Evolutionary conservation across 2,113 vertebrate genomes (phyloP).

Genomic region (Chrysochloris asiatica): DNA sequence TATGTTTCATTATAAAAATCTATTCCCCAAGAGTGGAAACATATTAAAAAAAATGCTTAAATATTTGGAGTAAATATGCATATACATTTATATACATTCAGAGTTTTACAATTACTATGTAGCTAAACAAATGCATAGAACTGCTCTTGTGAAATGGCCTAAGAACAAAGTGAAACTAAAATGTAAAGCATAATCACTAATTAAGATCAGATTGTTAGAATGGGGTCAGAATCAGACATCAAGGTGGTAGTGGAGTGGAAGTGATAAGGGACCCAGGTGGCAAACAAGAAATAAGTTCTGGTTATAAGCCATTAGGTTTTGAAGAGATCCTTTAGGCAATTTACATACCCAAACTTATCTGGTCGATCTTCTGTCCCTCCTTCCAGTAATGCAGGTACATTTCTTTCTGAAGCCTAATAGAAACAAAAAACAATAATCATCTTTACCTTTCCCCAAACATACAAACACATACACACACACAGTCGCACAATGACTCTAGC

Average conservation of each 20-base stretch:
- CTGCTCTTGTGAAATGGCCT: not conserved
- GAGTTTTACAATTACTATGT: not conserved
- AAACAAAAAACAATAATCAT: not conserved
- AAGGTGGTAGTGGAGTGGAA: not conserved
- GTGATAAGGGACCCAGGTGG: too few species aligned
- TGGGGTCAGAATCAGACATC: not conserved
- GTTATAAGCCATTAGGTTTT: not conserved
- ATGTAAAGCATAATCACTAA: not conserved
- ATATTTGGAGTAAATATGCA: not conserved
- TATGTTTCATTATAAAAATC: not conserved
- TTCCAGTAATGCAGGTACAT: not conserved
- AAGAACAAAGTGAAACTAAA: not conserved
- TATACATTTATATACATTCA: not conserved
- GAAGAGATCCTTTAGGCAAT: not conserved
- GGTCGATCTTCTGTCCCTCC: fast-evolving
- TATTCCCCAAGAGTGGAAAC: not conserved
- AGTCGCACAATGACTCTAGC: not conserved
- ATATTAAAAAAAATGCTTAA: not conserved
- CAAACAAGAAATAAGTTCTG: not conserved
- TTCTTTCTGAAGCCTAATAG: not conserved
- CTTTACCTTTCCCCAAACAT: not conserved
- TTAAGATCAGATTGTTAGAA: not conserved
- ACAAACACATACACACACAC: not conserved
- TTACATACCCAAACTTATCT: not conserved
- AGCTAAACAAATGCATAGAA: not conserved